Percentiles rank a stretch among this genome's conserved stretches.
phyloP scores from a whole-genome alignment of 1,140 invertebrate genomes.

The Polyergus mexicanus region DNA sequence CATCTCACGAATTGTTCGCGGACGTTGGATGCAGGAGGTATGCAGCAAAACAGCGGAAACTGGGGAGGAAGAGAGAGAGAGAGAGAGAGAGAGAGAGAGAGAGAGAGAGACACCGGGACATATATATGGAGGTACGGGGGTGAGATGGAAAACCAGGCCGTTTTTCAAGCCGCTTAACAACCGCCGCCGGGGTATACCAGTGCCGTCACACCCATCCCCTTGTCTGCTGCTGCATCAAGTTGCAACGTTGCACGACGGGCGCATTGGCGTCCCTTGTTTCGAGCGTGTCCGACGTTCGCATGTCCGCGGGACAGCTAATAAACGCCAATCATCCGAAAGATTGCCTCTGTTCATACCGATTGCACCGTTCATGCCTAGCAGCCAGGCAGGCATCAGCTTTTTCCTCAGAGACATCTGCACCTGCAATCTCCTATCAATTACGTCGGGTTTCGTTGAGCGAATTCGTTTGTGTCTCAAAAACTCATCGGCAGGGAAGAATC shows the following conservation, averaged over 20 bases:
- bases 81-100: neutral
- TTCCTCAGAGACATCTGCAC: constrained; percentile 32
- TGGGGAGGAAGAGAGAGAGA: neutral
- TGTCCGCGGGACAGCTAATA: constrained; percentile 54
- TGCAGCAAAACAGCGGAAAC: neutral
- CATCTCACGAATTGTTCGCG: constrained; percentile 48
- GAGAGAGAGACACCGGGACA: neutral
- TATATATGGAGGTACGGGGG: neutral
- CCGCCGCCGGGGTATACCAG: constrained; percentile 31
- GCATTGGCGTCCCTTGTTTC: constrained; percentile 44
- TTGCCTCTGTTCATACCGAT: constrained; percentile 51
- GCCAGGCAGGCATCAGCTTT: constrained; percentile 9
- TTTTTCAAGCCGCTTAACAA: constrained; percentile 69
- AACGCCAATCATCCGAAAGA: constrained; percentile 64
- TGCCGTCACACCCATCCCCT: constrained; percentile 32
- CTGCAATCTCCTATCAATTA: constrained; percentile 45
- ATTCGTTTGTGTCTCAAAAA: neutral
- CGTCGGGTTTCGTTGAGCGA: constrained; percentile 9
- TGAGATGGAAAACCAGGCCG: constrained; percentile 28
- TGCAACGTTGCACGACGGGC: constrained; percentile 43
- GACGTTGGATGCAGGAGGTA: constrained; percentile 29
- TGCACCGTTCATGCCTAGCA: neutral
- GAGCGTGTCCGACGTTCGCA: constrained; percentile 45
- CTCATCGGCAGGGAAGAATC: neutral
- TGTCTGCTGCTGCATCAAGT: constrained; percentile 40